Evolutionary conservation across 53 echinoderm and acorn worm genomes (phyloP).

Genomic region (Apostichopus leukothele): DNA sequence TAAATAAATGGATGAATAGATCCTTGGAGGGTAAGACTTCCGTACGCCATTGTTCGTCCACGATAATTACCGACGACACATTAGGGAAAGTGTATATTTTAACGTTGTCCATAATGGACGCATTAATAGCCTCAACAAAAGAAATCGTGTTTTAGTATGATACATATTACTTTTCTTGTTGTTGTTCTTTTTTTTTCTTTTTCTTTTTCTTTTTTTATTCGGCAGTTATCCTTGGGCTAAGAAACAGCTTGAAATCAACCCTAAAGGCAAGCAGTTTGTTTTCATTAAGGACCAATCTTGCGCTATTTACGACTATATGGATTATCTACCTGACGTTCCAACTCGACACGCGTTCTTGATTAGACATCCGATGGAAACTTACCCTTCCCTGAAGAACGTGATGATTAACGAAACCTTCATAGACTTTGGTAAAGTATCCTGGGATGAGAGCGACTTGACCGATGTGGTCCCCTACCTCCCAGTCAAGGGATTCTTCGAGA

Average conservation of each 20-base stretch:
- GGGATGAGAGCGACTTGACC: not conserved
- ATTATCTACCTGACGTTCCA: not conserved
- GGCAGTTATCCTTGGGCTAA: not conserved
- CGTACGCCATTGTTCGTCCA: too few species aligned
- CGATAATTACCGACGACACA: too few species aligned
- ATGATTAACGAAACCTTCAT: not conserved
- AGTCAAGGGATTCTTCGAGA: not conserved
- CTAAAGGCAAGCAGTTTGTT: not conserved
- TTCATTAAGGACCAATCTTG: constrained; percentile 9
- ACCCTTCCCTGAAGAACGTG: not conserved
- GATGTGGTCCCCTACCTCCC: not conserved
- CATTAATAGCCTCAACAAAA: too few species aligned
- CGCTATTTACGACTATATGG: not conserved
- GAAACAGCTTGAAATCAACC: not conserved
- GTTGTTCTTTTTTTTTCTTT: too few species aligned
- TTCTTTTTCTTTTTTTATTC: too few species aligned
- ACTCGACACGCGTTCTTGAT: constrained; percentile 17
- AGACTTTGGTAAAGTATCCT: not conserved
- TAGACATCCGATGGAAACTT: not conserved
- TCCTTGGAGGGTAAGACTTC: too few species aligned
- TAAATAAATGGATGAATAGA: too few species aligned
- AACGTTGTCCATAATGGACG: too few species aligned
- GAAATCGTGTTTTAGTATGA: too few species aligned
- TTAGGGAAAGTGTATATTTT: too few species aligned
- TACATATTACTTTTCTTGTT: too few species aligned